Conservation (phyloP, 2,888 invertebrate genomes). For the Hirudinaria manillensis region DNA sequence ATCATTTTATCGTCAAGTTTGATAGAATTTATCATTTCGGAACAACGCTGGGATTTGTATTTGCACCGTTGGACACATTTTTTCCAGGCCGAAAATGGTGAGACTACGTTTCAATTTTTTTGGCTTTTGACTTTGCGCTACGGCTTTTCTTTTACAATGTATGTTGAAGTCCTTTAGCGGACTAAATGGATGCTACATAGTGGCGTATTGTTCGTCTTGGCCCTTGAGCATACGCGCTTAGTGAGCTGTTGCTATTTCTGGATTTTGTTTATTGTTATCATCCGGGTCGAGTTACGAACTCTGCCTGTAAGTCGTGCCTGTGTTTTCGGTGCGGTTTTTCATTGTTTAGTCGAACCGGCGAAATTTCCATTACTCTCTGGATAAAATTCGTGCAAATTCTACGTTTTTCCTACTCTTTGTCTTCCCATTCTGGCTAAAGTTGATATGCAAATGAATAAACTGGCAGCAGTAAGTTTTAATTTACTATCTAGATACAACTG, state of each 20-base stretch:
- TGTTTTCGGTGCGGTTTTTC: background rate
- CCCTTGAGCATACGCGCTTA: background rate
- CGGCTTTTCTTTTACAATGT: background rate
- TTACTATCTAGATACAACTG: no score
- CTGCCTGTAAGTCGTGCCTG: constrained; percentile 5
- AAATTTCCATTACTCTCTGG: no score
- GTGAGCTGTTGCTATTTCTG: constrained; percentile 11
- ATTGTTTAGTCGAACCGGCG: constrained; percentile 8
- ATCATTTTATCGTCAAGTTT: constrained; percentile 1
- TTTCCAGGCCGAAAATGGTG: background rate
- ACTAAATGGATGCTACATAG: no score
- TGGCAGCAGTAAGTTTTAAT: constrained; percentile 1
- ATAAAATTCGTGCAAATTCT: background rate
- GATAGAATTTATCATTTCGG: constrained; percentile 5
- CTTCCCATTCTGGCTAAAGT: background rate
- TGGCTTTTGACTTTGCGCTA: background rate
- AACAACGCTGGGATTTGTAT: no score
- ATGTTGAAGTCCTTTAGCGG: no score
- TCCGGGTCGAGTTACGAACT: constrained; percentile 14
- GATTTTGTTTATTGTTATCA: constrained; percentile 16
- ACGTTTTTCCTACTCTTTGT: background rate
- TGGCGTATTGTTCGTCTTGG: constrained; percentile 3
- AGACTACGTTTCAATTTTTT: background rate
- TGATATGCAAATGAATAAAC: constrained; percentile 6
- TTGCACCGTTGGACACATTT: background rate